These are phyloP conservation scores for Porites evermanni DNA, from an alignment of 92 coral and sea anemone species.

Conservation along the genomic window DNA sequence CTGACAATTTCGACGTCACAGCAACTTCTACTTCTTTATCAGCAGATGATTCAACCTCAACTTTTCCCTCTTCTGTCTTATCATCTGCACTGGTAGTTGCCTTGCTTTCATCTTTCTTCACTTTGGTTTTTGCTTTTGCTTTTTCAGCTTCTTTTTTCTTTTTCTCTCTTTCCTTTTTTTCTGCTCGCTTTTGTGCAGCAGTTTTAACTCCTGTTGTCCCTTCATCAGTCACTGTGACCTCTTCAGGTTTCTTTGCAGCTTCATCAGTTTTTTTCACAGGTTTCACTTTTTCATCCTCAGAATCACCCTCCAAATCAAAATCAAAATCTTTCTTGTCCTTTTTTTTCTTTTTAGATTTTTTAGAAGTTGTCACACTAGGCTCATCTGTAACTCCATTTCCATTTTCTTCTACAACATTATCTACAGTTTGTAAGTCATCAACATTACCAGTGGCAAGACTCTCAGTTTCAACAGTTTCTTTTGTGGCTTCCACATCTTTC, in stretches of 20 bases:
- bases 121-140: slow-evolving; percentile 78
- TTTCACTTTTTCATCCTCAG: slow-evolving; percentile 58
- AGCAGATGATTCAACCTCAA: slow-evolving; percentile 2
- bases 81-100: slow-evolving; percentile 26
- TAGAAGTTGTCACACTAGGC: slow-evolving; percentile 26
- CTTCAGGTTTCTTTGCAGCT: slow-evolving; percentile 43
- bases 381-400: slow-evolving; percentile 29
- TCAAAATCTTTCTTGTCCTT: slow-evolving; percentile 82
- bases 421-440: slow-evolving; percentile 37
- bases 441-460: slow-evolving; percentile 30
- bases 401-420: slow-evolving; percentile 22
- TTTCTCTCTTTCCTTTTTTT: slow-evolving; percentile 97
- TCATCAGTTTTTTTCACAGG: slow-evolving; percentile 21
- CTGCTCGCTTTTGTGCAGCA: slow-evolving; percentile 99
- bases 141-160: slow-evolving; percentile 93
- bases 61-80: slow-evolving; percentile 22
- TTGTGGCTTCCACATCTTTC: slow-evolving; percentile 34
- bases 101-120: slow-evolving; percentile 51
- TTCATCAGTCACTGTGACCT: slow-evolving; percentile 44
- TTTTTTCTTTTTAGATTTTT: slow-evolving; percentile 84
- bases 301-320: slow-evolving; percentile 52
- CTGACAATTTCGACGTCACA: slow-evolving; percentile 24
- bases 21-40: background rate
- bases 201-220: slow-evolving; percentile 81
- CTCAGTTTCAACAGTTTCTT: slow-evolving; percentile 13